These are phyloP conservation scores for Sebastes flavidus DNA, from an alignment of 2,797 vertebrate species.

Conservation along the genomic window DNA sequence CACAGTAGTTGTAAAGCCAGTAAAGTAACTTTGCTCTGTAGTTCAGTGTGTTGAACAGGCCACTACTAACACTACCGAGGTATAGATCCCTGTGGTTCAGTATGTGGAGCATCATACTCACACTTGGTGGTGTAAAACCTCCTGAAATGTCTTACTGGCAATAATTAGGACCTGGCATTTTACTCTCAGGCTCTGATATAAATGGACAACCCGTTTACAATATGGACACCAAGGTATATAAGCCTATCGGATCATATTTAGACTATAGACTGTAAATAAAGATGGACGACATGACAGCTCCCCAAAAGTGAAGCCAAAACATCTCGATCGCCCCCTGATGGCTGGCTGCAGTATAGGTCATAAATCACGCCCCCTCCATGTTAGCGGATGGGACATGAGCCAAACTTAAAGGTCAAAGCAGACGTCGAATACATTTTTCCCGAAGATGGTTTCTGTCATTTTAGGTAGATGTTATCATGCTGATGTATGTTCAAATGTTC, in stretches of 20 bases:
- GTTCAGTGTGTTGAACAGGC: neutral
- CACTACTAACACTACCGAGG: neutral
- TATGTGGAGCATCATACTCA: neutral
- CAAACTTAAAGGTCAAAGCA: too few species aligned
- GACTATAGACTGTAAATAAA: neutral
- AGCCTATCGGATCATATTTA: neutral
- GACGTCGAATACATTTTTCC: too few species aligned
- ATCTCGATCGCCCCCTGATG: accelerated
- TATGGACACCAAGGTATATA: neutral
- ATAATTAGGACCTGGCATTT: neutral
- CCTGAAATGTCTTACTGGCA: neutral
- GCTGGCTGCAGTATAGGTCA: too few species aligned
- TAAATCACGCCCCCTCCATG: too few species aligned
- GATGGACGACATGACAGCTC: too few species aligned
- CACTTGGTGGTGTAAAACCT: neutral
- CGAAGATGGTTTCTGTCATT: too few species aligned
- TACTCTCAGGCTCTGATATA: neutral
- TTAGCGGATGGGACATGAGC: too few species aligned
- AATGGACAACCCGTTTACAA: neutral
- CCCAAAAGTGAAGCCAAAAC: too few species aligned
- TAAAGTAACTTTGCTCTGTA: neutral
- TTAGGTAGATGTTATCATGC: too few species aligned
- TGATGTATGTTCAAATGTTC: too few species aligned
- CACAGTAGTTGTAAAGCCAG: neutral
- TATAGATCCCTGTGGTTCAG: neutral